Percentiles rank a stretch among this genome's conserved stretches.
phyloP scores from a whole-genome alignment of 2,888 invertebrate species.

The Charanyca ferruginea region DNA sequence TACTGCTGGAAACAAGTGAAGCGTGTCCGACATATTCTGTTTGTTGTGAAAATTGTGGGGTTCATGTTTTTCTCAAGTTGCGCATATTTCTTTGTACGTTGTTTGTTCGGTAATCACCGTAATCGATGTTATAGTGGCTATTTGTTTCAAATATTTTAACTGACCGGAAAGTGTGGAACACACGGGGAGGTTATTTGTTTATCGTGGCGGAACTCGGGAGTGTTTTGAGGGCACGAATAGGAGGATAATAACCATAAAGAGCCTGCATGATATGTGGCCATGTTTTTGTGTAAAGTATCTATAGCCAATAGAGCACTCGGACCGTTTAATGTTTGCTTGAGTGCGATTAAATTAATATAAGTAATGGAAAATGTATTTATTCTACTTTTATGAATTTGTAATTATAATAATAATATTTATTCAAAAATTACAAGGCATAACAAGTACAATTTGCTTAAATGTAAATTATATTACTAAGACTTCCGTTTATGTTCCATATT shows the following conservation, averaged over 20 bases:
- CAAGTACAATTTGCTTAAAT: no score
- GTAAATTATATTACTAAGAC: no score
- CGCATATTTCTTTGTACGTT: conserved; percentile 75
- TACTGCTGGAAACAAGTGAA: conserved; percentile 86
- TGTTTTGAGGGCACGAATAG: conserved; percentile 43
- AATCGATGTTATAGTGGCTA: conserved; percentile 60
- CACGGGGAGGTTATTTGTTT: conserved; percentile 54
- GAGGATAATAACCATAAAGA: conserved; percentile 49
- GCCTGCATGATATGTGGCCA: conserved; percentile 30
- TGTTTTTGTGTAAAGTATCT: conserved; percentile 42
- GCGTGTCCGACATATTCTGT: conserved; percentile 88
- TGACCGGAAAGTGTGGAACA: conserved; percentile 54
- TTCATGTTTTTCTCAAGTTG: conserved; percentile 79
- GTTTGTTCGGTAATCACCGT: conserved; percentile 75
- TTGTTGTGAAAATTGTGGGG: conserved; percentile 83
- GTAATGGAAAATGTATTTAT: conserved; percentile 1
- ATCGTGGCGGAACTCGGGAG: conserved; percentile 18
- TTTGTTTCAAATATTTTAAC: conserved; percentile 53
- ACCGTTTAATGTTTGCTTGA: conserved; percentile 13
- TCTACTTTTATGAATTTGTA: conserved; percentile 3
- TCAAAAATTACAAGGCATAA: no score
- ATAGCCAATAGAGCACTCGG: conserved; percentile 11
- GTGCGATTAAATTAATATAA: conserved; percentile 20
- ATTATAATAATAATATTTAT: no score
- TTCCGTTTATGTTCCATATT: background rate